Evolutionary conservation across 2,888 invertebrate genomes (phyloP).

Genomic region (Chymomyza fuscimana): DNA sequence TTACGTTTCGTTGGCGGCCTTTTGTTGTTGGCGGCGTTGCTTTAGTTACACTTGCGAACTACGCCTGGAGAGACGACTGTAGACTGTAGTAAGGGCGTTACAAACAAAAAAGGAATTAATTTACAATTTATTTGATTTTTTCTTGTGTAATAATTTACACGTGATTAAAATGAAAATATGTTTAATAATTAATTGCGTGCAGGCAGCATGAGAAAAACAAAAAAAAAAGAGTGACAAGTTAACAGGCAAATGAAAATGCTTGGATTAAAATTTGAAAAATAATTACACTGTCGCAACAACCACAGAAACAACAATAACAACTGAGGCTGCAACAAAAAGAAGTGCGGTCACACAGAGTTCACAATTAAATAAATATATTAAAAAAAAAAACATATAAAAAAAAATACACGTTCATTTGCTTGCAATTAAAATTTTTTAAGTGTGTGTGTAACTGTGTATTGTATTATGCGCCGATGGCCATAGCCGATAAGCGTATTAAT

Average conservation of each 20-base stretch:
- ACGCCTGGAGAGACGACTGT: constrained; percentile 41
- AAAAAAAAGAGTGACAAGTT: constrained; percentile 17
- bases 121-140: constrained; percentile 15
- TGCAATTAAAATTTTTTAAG: constrained; percentile 46
- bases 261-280: neutral
- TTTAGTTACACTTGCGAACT: constrained; percentile 62
- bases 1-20: constrained; percentile 4
- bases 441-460: neutral
- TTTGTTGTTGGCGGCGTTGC: constrained; percentile 53
- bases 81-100: constrained; percentile 26
- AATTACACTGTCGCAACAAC: constrained; percentile 26
- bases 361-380: constrained; percentile 43
- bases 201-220: neutral
- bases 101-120: neutral
- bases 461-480: neutral
- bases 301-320: neutral
- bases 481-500: constrained; percentile 54
- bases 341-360: neutral
- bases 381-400: constrained; percentile 22
- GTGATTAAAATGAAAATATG: constrained; percentile 62
- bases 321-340: neutral
- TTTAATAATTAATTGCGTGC: constrained; percentile 56
- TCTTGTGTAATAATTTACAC: constrained; percentile 40
- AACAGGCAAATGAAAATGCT: neutral
- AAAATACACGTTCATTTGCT: constrained; percentile 37